Evolutionary conservation across 2,113 vertebrate species (phyloP), one percentile per base, ranked within the genome.

Genomic region (Neoarius graeffei): DNA sequence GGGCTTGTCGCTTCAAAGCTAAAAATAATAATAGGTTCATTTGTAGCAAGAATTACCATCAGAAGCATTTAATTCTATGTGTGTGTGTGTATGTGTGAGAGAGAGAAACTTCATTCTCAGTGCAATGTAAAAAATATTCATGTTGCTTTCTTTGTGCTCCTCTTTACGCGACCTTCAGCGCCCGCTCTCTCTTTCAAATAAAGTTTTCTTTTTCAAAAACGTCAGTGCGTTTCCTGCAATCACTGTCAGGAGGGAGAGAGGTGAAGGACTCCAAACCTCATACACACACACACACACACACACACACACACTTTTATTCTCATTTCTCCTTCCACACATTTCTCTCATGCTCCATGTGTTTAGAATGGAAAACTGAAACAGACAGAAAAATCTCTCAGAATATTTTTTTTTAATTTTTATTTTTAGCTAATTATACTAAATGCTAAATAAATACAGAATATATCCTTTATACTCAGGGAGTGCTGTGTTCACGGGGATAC

Each of bases 271-370:
- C 23, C 19, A 19, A 83, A 8, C 48, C 64, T 19, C 64, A 48
- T 25, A 84, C 82, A 84, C 60, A 84, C 62, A 69, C 60, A n/a
- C 81, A n/a, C 60, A 27, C 81, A 66, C 42, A 50, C 81, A 66
- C 57, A 83, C 81, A 83, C 81, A 83, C 81, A 83, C 81, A 83
- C 81, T 25, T 2, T 48, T 50, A 48, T 67, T 83, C 25, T 62
- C 60, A 66, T 67, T 83, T 83, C 11, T 52, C 82, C 25, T 66
- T 42, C 82, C 23, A 83, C 81, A 64, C 59, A 62, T 64, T 50
- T 64, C 81, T 83, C 17, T 56, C 56, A 27, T 4, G 4, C 15
- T 57, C 14, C 20, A 50, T 50, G 20, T 76, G 42, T 76, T 76
- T 23, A 50, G 19, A 76, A 76, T 9, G 17, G 7, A 15, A 9